These are phyloP conservation scores for Ctenomys sociabilis DNA, from an alignment of 2,113 vertebrate species.

Conservation along the genomic window DNA sequence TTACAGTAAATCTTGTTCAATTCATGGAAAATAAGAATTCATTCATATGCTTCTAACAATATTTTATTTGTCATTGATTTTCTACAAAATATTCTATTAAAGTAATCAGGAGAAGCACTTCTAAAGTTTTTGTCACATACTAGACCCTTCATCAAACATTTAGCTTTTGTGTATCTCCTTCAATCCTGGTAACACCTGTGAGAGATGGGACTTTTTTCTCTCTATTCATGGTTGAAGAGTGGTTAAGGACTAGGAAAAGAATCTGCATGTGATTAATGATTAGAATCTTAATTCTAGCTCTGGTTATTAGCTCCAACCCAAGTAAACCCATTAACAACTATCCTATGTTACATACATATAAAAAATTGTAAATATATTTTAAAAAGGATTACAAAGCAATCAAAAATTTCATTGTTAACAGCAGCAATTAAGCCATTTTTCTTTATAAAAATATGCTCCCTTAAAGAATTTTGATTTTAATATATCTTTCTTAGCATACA, in stretches of 20 bases:
- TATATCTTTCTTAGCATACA: background rate
- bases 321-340: background rate
- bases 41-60: background rate
- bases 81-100: background rate
- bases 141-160: background rate
- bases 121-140: background rate
- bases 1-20: background rate
- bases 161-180: background rate
- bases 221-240: background rate
- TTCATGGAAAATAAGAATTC: background rate
- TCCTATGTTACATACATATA: background rate
- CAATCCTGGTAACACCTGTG: background rate
- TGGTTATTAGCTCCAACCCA: background rate
- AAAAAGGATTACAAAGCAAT: background rate
- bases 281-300: background rate
- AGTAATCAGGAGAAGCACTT: background rate
- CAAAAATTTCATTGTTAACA: background rate
- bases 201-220: background rate
- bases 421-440: background rate
- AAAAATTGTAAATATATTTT: background rate
- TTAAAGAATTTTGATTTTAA: background rate
- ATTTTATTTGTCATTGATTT: background rate
- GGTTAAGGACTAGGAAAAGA: background rate
- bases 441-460: background rate
- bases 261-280: background rate